These are phyloP conservation scores for Conger conger DNA, from an alignment of 2,113 vertebrate genomes.

Conservation along the genomic window DNA sequence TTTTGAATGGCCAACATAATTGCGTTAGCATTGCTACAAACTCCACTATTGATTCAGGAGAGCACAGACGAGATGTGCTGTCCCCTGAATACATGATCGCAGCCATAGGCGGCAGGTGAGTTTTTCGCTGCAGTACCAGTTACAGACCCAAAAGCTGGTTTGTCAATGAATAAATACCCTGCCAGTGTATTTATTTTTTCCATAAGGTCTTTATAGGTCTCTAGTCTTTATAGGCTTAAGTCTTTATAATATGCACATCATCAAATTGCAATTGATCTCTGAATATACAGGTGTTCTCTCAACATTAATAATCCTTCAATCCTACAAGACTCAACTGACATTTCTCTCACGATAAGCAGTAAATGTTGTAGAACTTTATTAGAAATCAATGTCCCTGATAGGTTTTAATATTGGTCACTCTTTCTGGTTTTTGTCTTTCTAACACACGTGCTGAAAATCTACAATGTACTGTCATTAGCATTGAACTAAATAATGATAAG, in stretches of 20 bases:
- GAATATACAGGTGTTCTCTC: neutral
- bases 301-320: neutral
- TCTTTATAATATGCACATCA: too few relatives aligned
- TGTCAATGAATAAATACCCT: too few relatives aligned
- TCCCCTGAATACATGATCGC: too few relatives aligned
- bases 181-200: too few relatives aligned
- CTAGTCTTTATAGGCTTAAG: too few relatives aligned
- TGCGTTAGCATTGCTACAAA: too few relatives aligned
- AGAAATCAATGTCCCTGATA: neutral
- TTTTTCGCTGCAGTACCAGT: too few relatives aligned
- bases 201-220: too few relatives aligned
- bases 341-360: neutral
- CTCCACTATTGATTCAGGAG: too few relatives aligned
- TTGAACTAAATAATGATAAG: neutral
- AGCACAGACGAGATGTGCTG: too few relatives aligned
- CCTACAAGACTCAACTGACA: neutral
- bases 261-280: neutral
- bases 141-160: too few relatives aligned
- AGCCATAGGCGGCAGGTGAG: too few relatives aligned
- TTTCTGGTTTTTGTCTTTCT: neutral
- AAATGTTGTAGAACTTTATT: neutral
- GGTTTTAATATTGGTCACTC: neutral
- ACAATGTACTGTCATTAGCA: neutral
- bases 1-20: neutral
- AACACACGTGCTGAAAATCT: neutral